These are phyloP conservation scores for Gymnosoma rotundatum DNA, from an alignment of 2,888 invertebrate genomes.

Conservation along the genomic window DNA sequence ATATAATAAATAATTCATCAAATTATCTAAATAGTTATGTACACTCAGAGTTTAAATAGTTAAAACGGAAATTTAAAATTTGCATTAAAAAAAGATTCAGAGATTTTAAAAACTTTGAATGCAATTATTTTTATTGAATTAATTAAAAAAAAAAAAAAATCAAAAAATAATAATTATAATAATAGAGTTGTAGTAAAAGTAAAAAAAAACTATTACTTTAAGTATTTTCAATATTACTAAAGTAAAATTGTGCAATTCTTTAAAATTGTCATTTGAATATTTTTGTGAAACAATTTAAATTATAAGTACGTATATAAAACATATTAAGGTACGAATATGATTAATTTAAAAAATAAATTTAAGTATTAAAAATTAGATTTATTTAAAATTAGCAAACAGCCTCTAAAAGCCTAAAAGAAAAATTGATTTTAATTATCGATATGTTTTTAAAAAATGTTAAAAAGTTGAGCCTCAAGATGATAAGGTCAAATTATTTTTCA, in stretches of 20 bases:
- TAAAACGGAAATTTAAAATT: constrained; percentile 39
- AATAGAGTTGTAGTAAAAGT: constrained; percentile 16
- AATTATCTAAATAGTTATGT: constrained; percentile 28
- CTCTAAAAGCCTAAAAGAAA: constrained; percentile 47
- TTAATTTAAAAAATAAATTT: constrained; percentile 1
- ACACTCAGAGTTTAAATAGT: constrained; percentile 16
- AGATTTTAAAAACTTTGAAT: constrained; percentile 15
- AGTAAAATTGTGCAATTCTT: constrained; percentile 42
- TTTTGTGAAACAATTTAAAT: constrained; percentile 61
- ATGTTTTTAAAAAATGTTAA: constrained; percentile 17
- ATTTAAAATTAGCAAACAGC: not conserved
- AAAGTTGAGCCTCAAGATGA: not conserved
- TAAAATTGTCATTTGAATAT: constrained; percentile 50
- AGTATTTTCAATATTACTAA: constrained; percentile 45
- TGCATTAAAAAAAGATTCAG: constrained; percentile 5
- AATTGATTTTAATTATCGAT: constrained; percentile 46
- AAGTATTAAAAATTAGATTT: not conserved
- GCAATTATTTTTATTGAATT: constrained; percentile 23
- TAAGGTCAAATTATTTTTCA: not conserved
- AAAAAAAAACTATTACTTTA: constrained; percentile 32
- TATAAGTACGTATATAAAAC: not conserved
- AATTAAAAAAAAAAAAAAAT: not conserved
- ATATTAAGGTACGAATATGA: constrained; percentile 22
- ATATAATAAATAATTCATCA: constrained; percentile 19
- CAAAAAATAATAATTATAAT: not conserved